Conservation (phyloP, 2,113 vertebrate species). For the Neofelis nebulosa region DNA sequence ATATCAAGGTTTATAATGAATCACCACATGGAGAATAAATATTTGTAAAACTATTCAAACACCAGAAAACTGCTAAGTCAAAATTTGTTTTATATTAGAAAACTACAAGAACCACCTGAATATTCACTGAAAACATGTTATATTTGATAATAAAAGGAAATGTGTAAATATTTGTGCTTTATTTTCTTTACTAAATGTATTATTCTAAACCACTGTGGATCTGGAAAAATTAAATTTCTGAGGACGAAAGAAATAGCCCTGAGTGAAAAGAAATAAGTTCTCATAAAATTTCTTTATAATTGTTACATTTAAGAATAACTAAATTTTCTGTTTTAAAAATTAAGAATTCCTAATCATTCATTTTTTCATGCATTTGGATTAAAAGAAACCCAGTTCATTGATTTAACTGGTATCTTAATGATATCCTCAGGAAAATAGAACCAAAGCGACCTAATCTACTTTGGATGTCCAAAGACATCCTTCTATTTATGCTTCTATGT, state of each 20-base stretch:
- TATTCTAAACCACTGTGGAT: not conserved
- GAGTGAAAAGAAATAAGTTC: not conserved
- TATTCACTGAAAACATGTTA: not conserved
- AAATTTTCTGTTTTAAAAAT: conserved; percentile 18
- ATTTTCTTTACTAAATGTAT: not conserved
- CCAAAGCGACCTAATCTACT: conserved; percentile 14
- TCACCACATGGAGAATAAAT: not conserved
- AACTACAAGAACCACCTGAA: not conserved
- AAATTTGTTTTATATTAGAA: not conserved
- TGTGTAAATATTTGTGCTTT: not conserved
- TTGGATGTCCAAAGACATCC: not conserved
- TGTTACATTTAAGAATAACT: not conserved
- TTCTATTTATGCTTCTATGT: conserved; percentile 50
- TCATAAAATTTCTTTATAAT: not conserved
- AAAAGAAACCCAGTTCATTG: not conserved
- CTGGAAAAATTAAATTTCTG: not conserved
- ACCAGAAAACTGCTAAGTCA: not conserved
- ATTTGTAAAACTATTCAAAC: not conserved
- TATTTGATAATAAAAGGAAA: not conserved
- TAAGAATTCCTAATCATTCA: not conserved
- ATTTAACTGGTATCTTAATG: conserved; percentile 54
- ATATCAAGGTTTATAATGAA: not conserved
- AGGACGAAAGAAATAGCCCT: not conserved
- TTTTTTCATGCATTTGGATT: not conserved
- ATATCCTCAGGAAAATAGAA: conserved; percentile 43